Percentiles rank a stretch among this genome's conserved stretches.
These are phyloP conservation scores for Microcebus tavaratra DNA, from an alignment of 2,113 vertebrate species.

Conservation along the genomic window DNA sequence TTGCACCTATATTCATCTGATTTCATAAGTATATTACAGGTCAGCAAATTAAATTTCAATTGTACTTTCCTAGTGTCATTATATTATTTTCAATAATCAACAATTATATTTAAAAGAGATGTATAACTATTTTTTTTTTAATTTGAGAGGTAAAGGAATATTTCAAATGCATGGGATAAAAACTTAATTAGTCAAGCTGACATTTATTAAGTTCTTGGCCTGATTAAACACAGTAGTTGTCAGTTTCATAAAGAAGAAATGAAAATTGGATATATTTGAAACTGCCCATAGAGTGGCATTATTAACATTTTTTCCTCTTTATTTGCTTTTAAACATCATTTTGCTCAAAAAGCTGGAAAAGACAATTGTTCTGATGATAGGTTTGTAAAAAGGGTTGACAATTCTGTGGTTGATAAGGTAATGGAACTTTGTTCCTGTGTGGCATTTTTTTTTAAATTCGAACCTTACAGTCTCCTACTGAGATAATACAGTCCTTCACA, in stretches of 20 bases:
- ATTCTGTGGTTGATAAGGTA: not conserved
- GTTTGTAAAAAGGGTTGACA: slow-evolving; percentile 8
- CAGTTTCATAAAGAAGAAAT: slow-evolving; percentile 37
- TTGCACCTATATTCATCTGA: not conserved
- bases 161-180: slow-evolving; percentile 31
- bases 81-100: slow-evolving; percentile 38
- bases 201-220: slow-evolving; percentile 8
- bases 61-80: not conserved
- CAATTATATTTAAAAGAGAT: slow-evolving; percentile 28
- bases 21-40: slow-evolving; percentile 22
- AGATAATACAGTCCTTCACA: not conserved
- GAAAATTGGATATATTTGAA: slow-evolving; percentile 34
- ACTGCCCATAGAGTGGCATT: not conserved
- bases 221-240: slow-evolving; percentile 42
- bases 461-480: not conserved
- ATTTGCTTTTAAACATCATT: slow-evolving; percentile 23
- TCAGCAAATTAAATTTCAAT: slow-evolving; percentile 50
- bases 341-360: slow-evolving; percentile 2
- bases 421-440: not conserved
- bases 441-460: slow-evolving; percentile 19
- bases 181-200: slow-evolving; percentile 44
- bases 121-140: not conserved
- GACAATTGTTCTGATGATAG: slow-evolving; percentile 27
- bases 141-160: slow-evolving; percentile 36
- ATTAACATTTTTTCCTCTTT: slow-evolving; percentile 23